Evolutionary conservation across 2,888 invertebrate species (phyloP), one percentile per base, ranked within the genome.

Genomic region (Troglohyphantes excavatus): DNA sequence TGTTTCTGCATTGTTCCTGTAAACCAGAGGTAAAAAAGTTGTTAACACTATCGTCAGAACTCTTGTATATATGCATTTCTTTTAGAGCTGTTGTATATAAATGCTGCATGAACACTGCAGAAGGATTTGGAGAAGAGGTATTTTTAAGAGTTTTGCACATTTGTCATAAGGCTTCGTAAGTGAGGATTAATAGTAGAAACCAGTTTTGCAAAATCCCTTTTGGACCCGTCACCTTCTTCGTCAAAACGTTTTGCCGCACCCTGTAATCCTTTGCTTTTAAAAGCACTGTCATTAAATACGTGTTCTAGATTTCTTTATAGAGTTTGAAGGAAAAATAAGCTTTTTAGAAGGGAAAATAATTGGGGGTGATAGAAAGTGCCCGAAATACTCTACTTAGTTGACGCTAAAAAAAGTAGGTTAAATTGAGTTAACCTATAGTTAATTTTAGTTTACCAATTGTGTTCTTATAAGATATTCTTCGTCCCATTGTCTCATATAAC

Each of bases 1-100:
- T 76, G 91, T 87, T 79, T 92, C 92, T n/a, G 90, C 83, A 75
- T 91, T 91, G 67, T 17, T 87, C 19, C 89, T 82, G n/a, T 29
- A 68, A 39, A 7, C 6, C 19, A 61, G 39, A 29, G 11, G 17
- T 53, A 33, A 29, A 33, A 29, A 27, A n/a, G 17, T 29, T 68
- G 53, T 2, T 5, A 65, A 26, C 23, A 33, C 33, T 9, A 33
- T 33, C 9, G 9, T 9, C 9, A n/a, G n/a, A n/a, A 6, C 3
- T 33, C 9, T 33, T 33, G 5, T 9, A 33, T 9, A 53, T 13
- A 53, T 53, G 13, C 17, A n/a, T 17, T 53, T 13, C 9, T 53
- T 53, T 53, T n/a, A 53, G 53, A 53, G 17, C 17, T 5, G 53
- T 33, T 33, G 33, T 33, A 33, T 33, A 6, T 33, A 33, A 3